Evolutionary conservation across 2,888 invertebrate genomes (phyloP).

Genomic region (Frankliniella fusca): DNA sequence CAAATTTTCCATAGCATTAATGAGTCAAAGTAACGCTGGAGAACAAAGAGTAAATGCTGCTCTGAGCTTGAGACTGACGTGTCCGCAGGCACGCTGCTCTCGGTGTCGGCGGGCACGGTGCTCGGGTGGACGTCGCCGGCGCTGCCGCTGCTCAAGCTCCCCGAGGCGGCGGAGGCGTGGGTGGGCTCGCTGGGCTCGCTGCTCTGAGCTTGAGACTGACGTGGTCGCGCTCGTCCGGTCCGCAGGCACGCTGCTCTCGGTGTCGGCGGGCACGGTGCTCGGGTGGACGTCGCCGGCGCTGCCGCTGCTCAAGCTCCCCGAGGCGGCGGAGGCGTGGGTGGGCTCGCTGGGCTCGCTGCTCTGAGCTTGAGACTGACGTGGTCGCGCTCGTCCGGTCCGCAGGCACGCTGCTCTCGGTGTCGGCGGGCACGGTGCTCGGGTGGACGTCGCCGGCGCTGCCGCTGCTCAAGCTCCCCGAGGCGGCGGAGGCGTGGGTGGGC

Average conservation of each 20-base stretch:
- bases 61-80: no score
- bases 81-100: conserved; percentile 53
- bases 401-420: conserved; percentile 59
- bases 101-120: conserved; percentile 69
- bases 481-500: conserved; percentile 65
- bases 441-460: conserved; percentile 77
- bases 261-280: conserved; percentile 68
- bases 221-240: no score
- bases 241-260: conserved; percentile 55
- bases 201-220: conserved; percentile 40
- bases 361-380: no score
- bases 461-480: conserved; percentile 49
- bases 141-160: conserved; percentile 55
- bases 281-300: conserved; percentile 78
- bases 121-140: conserved; percentile 78
- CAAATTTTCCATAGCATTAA: no score
- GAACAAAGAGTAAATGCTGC: no score
- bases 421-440: conserved; percentile 69
- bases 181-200: conserved; percentile 67
- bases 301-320: conserved; percentile 52
- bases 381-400: no score
- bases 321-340: conserved; percentile 62
- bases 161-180: conserved; percentile 64
- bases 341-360: conserved; percentile 64
- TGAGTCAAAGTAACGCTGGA: no score